Conservation (phyloP, 92 coral and sea anemone species). For the Palythoa grandis region DNA sequence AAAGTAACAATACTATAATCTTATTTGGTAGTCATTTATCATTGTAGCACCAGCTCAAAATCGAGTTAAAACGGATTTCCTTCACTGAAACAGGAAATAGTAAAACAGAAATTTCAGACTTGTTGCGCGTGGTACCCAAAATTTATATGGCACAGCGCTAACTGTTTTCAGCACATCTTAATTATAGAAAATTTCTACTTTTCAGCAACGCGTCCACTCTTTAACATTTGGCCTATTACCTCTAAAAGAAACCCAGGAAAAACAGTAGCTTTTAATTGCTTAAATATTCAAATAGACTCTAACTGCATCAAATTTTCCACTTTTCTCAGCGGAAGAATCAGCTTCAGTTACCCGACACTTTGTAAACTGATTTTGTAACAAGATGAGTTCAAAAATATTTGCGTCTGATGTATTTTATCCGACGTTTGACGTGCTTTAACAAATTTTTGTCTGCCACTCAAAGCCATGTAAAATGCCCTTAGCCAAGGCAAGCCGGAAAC, state of each 20-base stretch:
- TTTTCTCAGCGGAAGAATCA: constrained; percentile 31
- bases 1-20: not conserved
- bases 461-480: not conserved
- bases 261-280: constrained; percentile 36
- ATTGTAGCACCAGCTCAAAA: not conserved
- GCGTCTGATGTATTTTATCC: constrained; percentile 25
- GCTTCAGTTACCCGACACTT: constrained; percentile 43
- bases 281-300: constrained; percentile 35
- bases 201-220: constrained; percentile 18
- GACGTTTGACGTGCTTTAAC: constrained; percentile 21
- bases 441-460: not conserved
- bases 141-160: not conserved
- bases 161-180: not conserved
- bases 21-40: not conserved
- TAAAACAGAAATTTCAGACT: not conserved
- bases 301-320: constrained; percentile 42
- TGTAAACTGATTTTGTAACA: constrained; percentile 27
- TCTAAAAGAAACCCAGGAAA: constrained; percentile 13
- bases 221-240: constrained; percentile 32
- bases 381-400: constrained; percentile 12
- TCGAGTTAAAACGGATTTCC: not conserved
- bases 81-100: not conserved
- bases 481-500: not conserved
- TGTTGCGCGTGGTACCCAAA: not conserved
- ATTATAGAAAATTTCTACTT: constrained; percentile 15